Evolutionary conservation across 2,888 invertebrate species (phyloP).

Genomic region (Ornithoptera priamus): DNA sequence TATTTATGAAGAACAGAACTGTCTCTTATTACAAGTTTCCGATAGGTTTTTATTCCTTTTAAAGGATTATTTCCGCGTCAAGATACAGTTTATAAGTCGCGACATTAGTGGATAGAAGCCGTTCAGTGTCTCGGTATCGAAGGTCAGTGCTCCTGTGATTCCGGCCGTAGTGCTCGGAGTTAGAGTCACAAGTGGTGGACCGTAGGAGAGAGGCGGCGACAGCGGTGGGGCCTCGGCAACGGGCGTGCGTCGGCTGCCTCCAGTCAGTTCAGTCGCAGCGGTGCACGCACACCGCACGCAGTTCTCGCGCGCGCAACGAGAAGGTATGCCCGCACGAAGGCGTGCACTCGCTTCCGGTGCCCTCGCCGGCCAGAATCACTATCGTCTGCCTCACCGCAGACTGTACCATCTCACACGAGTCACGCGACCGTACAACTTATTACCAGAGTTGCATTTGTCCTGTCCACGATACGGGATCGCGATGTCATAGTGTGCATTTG

Average conservation of each 20-base stretch:
- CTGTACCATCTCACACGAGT: conserved; percentile 34
- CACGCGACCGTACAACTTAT: conserved; percentile 27
- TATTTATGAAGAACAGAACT: conserved; percentile 20
- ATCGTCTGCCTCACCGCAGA: conserved; percentile 28
- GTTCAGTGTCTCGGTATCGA: conserved; percentile 54
- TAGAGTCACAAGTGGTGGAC: conserved; percentile 70
- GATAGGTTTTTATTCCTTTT: conserved; percentile 30
- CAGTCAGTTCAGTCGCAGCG: conserved; percentile 73
- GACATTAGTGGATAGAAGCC: conserved; percentile 44
- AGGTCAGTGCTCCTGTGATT: conserved; percentile 75
- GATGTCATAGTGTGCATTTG: conserved; percentile 37
- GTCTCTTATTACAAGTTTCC: conserved; percentile 17
- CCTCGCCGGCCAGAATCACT: conserved; percentile 32
- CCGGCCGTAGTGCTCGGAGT: conserved; percentile 68
- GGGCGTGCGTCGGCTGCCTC: conserved; percentile 58
- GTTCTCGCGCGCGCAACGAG: conserved; percentile 78
- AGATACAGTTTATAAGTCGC: conserved; percentile 16
- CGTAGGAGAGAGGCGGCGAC: conserved; percentile 65
- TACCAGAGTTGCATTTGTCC: conserved; percentile 29
- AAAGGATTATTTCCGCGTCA: conserved; percentile 28
- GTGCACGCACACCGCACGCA: conserved; percentile 81
- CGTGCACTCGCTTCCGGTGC: conserved; percentile 71
- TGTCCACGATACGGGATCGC: conserved; percentile 21
- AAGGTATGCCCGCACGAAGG: conserved; percentile 58
- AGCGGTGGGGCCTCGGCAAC: conserved; percentile 72